Base-by-base conservation (phyloP, 1,140 invertebrate species). In the Nephotettix cincticeps region DNA sequence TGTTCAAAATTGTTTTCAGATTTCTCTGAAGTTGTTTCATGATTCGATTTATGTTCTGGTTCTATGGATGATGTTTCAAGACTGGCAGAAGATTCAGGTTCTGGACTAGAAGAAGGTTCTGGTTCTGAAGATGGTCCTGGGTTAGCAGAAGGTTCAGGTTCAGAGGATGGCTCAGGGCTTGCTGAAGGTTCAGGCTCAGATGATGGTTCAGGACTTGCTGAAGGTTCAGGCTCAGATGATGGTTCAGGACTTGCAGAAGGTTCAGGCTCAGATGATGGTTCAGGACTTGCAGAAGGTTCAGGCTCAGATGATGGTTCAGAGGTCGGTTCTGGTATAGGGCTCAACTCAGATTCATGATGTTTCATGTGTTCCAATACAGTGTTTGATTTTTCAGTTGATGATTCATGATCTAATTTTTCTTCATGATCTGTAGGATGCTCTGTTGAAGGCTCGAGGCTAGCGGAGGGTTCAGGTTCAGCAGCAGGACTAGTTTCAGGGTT, bases 41-140 rank as follows among this genome's bases (percentile, higher is more conserved):
- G 32, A 14, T 80, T 75, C 1, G 78, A 73, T 76, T 78, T 77
- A 6, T 75, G 51, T 68, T 75, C 73, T 28, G 77, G 71, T 75
- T 80, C 74, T 4, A 78, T 71, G 72, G 76, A 17, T 81, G 71
- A 72, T 47, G 80, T 73, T 72, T 79, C 76, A 27, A 76, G 72
- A 65, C 76, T 74, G 3, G 73, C 56, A 76, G 75, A 75, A 4
- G 79, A 68, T 77, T 78, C 74, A 9, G 78, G 72, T 68, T 76
- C 75, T 23, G 72, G 68, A 23, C 75, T 72, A 13, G 71, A 28
- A 25, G 30, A 67, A 17, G 76, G 63, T 71, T 69, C 70, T 17
- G 75, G 74, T 67, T 75, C 71, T 11, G 72, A 17, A 64, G 54
- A 47, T 0, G 77, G 68, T 71, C 73, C 75, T 54, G 78, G 43